Percentiles rank a stretch among this genome's conserved stretches.
Evolutionary conservation across 2,113 vertebrate genomes (phyloP).

Genomic region (Spheniscus mendiculus): DNA sequence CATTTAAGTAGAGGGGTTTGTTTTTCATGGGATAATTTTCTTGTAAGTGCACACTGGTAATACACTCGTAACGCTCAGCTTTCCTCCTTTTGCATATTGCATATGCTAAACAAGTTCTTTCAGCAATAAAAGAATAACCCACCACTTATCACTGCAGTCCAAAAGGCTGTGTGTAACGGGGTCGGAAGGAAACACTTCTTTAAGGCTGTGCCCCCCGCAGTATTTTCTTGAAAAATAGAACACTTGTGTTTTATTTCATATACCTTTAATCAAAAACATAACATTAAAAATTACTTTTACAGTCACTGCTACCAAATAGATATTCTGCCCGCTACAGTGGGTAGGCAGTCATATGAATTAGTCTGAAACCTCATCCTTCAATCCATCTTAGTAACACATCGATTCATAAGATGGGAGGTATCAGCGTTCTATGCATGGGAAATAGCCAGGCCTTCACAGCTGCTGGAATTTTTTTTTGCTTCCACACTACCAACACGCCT

Average conservation of each 20-base stretch:
- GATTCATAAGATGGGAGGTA: not conserved
- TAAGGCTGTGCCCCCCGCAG: not conserved
- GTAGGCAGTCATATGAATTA: not conserved
- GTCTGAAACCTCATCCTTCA: not conserved
- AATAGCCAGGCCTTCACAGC: not conserved
- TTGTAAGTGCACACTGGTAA: conserved; percentile 17
- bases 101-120: conserved; percentile 27
- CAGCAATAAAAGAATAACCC: conserved; percentile 15
- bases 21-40: conserved; percentile 54
- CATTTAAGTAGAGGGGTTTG: conserved; percentile 26
- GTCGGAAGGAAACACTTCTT: not conserved
- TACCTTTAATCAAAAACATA: not conserved
- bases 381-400: not conserved
- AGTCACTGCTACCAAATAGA: not conserved
- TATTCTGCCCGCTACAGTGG: not conserved
- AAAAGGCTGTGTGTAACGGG: not conserved
- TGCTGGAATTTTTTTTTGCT: not conserved
- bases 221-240: not conserved
- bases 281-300: not conserved
- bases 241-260: not conserved
- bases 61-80: not conserved
- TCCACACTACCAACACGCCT: not conserved
- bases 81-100: conserved; percentile 21
- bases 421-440: not conserved
- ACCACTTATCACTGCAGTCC: not conserved